Conservation (phyloP, 2,797 vertebrate species). For the Neosalanx taihuensis region DNA sequence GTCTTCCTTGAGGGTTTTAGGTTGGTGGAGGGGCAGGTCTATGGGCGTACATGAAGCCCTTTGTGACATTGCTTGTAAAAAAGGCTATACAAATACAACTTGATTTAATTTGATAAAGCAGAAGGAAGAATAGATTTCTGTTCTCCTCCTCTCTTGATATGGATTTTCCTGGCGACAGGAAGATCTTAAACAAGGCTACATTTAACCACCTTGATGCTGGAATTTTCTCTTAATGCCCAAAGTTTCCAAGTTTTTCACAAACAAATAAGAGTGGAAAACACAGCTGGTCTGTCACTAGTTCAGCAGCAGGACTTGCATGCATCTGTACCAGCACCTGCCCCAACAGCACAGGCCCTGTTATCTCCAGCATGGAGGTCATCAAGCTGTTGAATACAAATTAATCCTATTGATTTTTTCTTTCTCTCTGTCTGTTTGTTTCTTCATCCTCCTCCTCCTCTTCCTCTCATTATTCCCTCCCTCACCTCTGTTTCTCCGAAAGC, state of each 20-base stretch:
- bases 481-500: conserved; percentile 19
- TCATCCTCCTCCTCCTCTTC: conserved; percentile 7
- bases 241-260: not conserved
- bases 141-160: no score
- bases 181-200: no score
- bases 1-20: no score
- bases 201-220: no score
- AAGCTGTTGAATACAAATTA: conserved; percentile 75
- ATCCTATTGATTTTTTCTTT: conserved; percentile 68
- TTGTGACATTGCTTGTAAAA: no score
- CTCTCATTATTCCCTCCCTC: not conserved
- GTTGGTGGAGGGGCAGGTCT: no score
- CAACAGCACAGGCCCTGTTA: conserved; percentile 28
- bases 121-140: no score
- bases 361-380: conserved; percentile 62
- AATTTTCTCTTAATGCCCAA: no score
- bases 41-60: no score
- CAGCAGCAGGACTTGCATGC: not conserved
- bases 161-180: no score
- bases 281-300: not conserved
- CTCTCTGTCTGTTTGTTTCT: conserved; percentile 66
- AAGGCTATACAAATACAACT: no score
- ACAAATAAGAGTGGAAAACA: not conserved
- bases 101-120: no score
- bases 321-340: conserved; percentile 32